These are phyloP conservation scores for Drosophila mauritiana DNA, from an alignment of 1,140 invertebrate species.

Conservation along the genomic window DNA sequence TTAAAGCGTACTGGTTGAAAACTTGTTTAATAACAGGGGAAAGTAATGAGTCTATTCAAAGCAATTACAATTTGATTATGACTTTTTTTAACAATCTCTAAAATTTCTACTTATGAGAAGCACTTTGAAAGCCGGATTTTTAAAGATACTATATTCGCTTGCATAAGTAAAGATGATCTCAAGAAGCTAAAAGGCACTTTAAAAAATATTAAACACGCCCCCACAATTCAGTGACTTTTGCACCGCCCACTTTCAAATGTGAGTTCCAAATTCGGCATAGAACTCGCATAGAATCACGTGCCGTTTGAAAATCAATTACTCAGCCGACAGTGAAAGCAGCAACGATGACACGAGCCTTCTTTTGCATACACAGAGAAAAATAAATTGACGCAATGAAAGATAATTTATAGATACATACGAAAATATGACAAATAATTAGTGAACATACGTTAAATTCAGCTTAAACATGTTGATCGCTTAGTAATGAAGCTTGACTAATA, in stretches of 20 bases:
- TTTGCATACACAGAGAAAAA: neutral
- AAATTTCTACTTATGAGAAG: neutral
- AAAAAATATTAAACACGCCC: conserved; percentile 4
- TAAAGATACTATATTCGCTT: neutral
- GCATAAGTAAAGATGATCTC: conserved; percentile 13
- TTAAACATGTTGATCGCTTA: no score
- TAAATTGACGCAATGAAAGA: neutral
- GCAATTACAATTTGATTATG: no score
- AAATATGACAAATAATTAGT: no score
- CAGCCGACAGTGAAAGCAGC: conserved; percentile 17
- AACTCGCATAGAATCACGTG: conserved; percentile 60
- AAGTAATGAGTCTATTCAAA: no score
- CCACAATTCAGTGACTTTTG: neutral
- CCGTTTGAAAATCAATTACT: conserved; percentile 38
- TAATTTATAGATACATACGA: no score
- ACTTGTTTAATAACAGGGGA: neutral
- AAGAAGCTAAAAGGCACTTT: conserved; percentile 12
- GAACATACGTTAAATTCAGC: no score
- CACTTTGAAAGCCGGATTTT: neutral
- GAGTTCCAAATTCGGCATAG: conserved; percentile 26
- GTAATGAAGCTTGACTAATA: no score
- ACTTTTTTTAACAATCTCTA: neutral
- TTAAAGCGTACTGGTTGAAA: neutral
- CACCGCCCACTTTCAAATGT: conserved; percentile 17
- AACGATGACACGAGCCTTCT: conserved; percentile 17